Evolutionary conservation across 2,797 vertebrate species (phyloP), one percentile per base, ranked within the genome.

Genomic region (Acridotheres tristis): DNA sequence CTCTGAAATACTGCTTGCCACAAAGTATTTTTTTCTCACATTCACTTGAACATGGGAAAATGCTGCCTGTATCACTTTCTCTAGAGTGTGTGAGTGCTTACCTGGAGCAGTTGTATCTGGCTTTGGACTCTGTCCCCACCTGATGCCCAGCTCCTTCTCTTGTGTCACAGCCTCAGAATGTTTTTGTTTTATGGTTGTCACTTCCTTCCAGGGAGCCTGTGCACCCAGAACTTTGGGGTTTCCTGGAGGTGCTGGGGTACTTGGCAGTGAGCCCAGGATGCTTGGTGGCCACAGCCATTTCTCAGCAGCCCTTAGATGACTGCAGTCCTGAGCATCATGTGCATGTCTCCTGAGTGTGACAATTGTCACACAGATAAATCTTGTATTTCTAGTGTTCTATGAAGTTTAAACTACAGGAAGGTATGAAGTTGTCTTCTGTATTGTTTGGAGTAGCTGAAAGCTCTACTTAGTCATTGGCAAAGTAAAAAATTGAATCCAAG

Each of bases 41-140:
- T 65, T 77, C 27, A n/a, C 23, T 63, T 59, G 18, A 73, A 54
- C 0, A 1, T 59, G 54, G 76, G 42, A 80, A 68, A 57, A 55
- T 21, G 19, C 1, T 38, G 36, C 22, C 29, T 47, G 1, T 36
- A 3, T 42, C 2, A 4, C 34, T n/a, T 84, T 62, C 7, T 76
- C 16, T 9, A 11, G 38, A 54, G 36, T 3, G 0, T 1, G 0
- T 17, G 45, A 30, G 21, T 66, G 67, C 61, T 3, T 3, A 4
- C 10, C 6, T 73, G 72, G 55, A 69, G 18, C 18, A 50, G 14
- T 55, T 3, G 1, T 43, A 27, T 54, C 25, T 2, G 5, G 4
- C 30, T 90, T 85, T 79, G 51, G 66, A 27, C 29, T 22, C 40
- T 54, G 10, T 68, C 21, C 59, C 17, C 57, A 26, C 22, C 48